These are phyloP conservation scores for Lochmaea capreae DNA, from an alignment of 2,888 invertebrate genomes.

Conservation along the genomic window DNA sequence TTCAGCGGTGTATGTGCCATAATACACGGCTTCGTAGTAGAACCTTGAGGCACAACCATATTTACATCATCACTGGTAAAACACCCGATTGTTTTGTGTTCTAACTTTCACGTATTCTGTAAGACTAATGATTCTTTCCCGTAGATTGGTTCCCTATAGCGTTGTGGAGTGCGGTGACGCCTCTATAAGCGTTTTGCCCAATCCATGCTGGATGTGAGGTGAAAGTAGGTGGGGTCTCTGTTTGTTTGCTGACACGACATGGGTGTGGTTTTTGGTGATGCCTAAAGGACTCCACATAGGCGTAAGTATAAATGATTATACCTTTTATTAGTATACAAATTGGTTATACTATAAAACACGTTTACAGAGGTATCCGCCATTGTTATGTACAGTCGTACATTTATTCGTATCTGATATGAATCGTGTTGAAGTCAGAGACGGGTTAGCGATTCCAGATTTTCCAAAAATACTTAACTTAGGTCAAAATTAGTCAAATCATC, in stretches of 20 bases:
- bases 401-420: conserved; percentile 11
- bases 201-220: conserved; percentile 39
- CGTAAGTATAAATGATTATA: conserved; percentile 50
- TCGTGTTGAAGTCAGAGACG: not conserved
- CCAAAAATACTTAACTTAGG: no score
- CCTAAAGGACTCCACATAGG: conserved; percentile 40
- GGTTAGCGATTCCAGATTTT: not conserved
- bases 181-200: conserved; percentile 44
- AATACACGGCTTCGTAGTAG: conserved; percentile 45
- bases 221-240: conserved; percentile 44
- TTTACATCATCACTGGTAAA: conserved; percentile 48
- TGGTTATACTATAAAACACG: conserved; percentile 46
- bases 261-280: conserved; percentile 51
- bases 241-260: conserved; percentile 52
- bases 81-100: conserved; percentile 16
- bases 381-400: conserved; percentile 32
- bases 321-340: conserved; percentile 51
- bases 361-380: conserved; percentile 45
- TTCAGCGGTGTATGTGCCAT: conserved; percentile 74
- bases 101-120: conserved; percentile 47
- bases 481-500: no score
- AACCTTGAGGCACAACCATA: conserved; percentile 52
- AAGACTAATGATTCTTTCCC: conserved; percentile 48
- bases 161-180: conserved; percentile 51
- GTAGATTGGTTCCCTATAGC: conserved; percentile 48